phyloP scores from a whole-genome alignment of 2,113 vertebrate genomes.

The Chrysemys picta region DNA sequence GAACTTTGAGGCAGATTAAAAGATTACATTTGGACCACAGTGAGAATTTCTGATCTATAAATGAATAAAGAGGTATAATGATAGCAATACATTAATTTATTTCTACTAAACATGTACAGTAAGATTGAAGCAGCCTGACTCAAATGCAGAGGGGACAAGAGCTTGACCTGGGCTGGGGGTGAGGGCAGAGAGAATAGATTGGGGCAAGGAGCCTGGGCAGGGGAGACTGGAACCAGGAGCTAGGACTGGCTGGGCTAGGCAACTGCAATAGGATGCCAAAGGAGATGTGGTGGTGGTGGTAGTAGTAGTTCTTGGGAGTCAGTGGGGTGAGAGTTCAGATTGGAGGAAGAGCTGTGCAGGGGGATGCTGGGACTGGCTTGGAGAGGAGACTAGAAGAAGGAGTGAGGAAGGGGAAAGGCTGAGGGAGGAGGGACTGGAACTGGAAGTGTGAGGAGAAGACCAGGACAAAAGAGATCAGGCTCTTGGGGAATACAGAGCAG shows the following conservation, averaged over 20 bases:
- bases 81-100: background rate
- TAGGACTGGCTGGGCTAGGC: background rate
- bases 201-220: background rate
- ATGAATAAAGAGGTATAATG: background rate
- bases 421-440: background rate
- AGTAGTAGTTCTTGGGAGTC: accelerated
- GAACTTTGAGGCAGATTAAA: background rate
- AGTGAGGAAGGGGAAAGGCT: background rate
- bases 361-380: background rate
- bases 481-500: background rate
- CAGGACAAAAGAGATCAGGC: background rate
- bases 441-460: background rate
- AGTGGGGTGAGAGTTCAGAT: background rate
- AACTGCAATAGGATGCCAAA: background rate
- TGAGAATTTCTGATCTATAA: background rate
- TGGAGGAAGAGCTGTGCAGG: background rate
- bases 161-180: background rate
- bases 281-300: background rate
- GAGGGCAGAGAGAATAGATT: background rate
- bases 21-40: background rate
- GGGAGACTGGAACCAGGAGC: background rate
- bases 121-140: background rate
- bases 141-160: background rate
- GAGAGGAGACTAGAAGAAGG: background rate
- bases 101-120: background rate